Evolutionary conservation across 2,113 vertebrate species (phyloP).

Genomic region (Solenodon paradoxus): DNA sequence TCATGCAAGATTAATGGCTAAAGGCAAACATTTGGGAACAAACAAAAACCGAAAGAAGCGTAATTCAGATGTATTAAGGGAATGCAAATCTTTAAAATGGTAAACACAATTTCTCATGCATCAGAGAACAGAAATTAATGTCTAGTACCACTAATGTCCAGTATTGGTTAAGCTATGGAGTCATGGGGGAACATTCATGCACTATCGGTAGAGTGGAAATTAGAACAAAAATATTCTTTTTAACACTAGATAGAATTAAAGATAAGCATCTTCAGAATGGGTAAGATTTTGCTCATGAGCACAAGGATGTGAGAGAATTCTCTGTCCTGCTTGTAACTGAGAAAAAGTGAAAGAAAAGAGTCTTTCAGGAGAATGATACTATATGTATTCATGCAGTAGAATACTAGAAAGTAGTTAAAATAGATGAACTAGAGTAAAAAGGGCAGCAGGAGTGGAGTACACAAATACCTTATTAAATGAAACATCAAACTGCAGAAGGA

Average conservation of each 20-base stretch:
- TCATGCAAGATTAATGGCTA: not conserved
- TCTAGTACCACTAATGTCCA: not conserved
- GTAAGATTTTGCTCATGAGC: not conserved
- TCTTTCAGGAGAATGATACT: not conserved
- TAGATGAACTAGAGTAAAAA: not conserved
- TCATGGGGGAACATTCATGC: not conserved
- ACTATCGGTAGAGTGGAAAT: not conserved
- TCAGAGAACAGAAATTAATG: not conserved
- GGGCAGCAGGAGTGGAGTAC: not conserved
- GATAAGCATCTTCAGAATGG: not conserved
- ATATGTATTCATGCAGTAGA: not conserved
- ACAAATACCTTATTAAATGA: not conserved
- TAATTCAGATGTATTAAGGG: not conserved
- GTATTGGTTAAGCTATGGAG: not conserved
- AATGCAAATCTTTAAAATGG: not conserved
- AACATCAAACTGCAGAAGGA: not conserved
- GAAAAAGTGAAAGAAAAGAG: not conserved
- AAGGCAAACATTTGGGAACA: not conserved
- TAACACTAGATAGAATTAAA: not conserved
- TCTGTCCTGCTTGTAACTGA: not conserved
- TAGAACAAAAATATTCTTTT: not conserved
- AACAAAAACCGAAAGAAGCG: not conserved
- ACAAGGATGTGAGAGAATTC: not conserved
- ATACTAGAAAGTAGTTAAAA: not conserved
- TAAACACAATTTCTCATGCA: not conserved